Evolutionary conservation across 92 coral and sea anemone genomes (phyloP).

Genomic region (Porites evermanni): DNA sequence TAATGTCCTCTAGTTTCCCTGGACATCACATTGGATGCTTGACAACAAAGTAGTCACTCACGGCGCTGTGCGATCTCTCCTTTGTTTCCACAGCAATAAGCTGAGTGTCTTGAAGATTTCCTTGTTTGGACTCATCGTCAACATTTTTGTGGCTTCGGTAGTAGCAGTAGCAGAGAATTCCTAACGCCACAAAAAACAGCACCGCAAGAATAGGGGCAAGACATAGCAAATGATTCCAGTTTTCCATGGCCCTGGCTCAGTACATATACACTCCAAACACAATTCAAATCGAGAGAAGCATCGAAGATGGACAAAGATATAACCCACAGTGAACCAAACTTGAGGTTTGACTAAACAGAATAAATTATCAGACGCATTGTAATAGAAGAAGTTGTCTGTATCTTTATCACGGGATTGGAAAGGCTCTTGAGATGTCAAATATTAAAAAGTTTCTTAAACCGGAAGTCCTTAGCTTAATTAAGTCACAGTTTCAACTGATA

Average conservation of each 20-base stretch:
- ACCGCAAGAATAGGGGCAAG: constrained; percentile 29
- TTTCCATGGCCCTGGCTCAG: not conserved
- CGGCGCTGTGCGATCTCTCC: not conserved
- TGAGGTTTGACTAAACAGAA: too few relatives aligned
- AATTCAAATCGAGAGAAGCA: not conserved
- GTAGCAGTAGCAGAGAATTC: constrained; percentile 3
- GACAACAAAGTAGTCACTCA: constrained; percentile 20
- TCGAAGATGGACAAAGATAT: not conserved
- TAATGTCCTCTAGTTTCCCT: not conserved
- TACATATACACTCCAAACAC: not conserved
- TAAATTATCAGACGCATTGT: too few relatives aligned
- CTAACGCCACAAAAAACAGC: constrained; percentile 15
- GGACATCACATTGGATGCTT: not conserved
- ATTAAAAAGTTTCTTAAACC: too few relatives aligned
- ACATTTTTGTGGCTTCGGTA: not conserved
- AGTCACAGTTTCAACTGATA: too few relatives aligned
- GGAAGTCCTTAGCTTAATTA: too few relatives aligned
- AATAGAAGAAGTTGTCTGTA: too few relatives aligned
- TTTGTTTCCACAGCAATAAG: not conserved
- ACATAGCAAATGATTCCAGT: not conserved
- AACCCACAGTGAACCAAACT: too few relatives aligned
- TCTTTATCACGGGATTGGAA: too few relatives aligned
- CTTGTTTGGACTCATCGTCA: not conserved
- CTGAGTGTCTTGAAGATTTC: not conserved
- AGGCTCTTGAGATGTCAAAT: too few relatives aligned